phyloP scores from a whole-genome alignment of 1,140 invertebrate species.

The Lycorma delicatula region DNA sequence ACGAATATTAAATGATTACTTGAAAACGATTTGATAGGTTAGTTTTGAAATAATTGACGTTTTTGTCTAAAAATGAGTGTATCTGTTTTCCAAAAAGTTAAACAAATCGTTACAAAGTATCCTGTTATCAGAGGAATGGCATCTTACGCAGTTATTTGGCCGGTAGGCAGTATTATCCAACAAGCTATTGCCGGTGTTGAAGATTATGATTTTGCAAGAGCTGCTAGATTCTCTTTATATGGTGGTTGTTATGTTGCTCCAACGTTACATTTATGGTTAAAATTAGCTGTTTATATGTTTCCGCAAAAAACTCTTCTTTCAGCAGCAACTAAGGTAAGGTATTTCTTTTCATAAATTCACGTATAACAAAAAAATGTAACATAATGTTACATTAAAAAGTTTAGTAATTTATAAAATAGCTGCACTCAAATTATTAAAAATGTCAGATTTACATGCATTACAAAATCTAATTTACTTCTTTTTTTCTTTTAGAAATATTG shows the following conservation, averaged over 20 bases:
- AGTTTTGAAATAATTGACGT: too few species aligned
- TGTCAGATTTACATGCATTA: too few species aligned
- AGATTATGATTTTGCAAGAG: slow-evolving; percentile 46
- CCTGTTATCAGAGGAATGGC: slow-evolving; percentile 57
- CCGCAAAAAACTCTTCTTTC: slow-evolving; percentile 51
- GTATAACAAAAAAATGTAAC: too few species aligned
- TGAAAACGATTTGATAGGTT: too few species aligned
- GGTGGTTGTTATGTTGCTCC: slow-evolving; percentile 62
- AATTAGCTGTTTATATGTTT: slow-evolving; percentile 51
- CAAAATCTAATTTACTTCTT: too few species aligned
- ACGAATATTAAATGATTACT: too few species aligned
- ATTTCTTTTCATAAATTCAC: too few species aligned
- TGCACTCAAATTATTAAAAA: too few species aligned
- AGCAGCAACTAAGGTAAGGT: slow-evolving; percentile 56
- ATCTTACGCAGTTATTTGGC: slow-evolving; percentile 64
- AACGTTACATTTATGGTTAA: slow-evolving; percentile 59
- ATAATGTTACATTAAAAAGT: too few species aligned
- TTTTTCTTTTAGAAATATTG: too few species aligned
- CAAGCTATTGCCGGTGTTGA: slow-evolving; percentile 47
- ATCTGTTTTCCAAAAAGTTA: slow-evolving; percentile 38
- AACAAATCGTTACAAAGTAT: slow-evolving; percentile 39
- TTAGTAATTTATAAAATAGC: too few species aligned
- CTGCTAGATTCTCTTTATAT: slow-evolving; percentile 54
- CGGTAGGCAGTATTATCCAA: slow-evolving; percentile 51
- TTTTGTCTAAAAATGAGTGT: too few species aligned